Base-by-base conservation (phyloP, 2,888 invertebrate genomes). In the Nomada fabriciana region DNA sequence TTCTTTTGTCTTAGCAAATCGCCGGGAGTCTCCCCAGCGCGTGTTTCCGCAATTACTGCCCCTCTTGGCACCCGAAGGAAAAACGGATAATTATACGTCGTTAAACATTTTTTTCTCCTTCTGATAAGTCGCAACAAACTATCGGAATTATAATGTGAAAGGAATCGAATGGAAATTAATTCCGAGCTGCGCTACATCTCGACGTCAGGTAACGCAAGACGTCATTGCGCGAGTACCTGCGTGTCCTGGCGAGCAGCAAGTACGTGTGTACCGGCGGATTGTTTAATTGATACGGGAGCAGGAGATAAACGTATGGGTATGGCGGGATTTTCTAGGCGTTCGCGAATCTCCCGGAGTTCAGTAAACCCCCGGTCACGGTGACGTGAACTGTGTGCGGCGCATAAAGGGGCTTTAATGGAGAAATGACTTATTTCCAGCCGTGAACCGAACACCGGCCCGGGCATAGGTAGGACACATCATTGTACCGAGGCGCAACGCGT, bases 401-500 rank as follows among this genome's bases (percentile, higher is more conserved):
- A 73, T 84, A 83, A 84, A 57, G 81, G 76, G 76, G 76, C 75
- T 82, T 86, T 90, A 91, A 91, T 91, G 82, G 86, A 90, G 88
- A 90, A 91, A 91, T 91, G 80, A 90, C 90, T 91, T 91, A 91
- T 90, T 91, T 91, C 90, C 90, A 91, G 90, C 80, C 55, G 80
- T 82, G 82, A 84, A 74, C 53, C 67, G 76, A 84, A 84, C 74
- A 69, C 74, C 36, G 42, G 67, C 71, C 53, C 47, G 59, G 67
- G 53, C 59, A 79, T 87, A 87, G 88, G 81, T 88, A 86, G 88
- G 83, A 83, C 84, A 84, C 57, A 57, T 76, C 72, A 84, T 79
- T 76, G 76, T 80, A 63, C 57, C 29, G 68, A 47, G 50, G n/a
- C 64, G 55, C 70, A 63, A 68, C 63, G 50, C 61, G 72, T 77